A percentile compares a stretch with the other conserved stretches of the same genome.
Conservation (phyloP, 2,113 vertebrate genomes). For the Phalacrocorax aristotelis region DNA sequence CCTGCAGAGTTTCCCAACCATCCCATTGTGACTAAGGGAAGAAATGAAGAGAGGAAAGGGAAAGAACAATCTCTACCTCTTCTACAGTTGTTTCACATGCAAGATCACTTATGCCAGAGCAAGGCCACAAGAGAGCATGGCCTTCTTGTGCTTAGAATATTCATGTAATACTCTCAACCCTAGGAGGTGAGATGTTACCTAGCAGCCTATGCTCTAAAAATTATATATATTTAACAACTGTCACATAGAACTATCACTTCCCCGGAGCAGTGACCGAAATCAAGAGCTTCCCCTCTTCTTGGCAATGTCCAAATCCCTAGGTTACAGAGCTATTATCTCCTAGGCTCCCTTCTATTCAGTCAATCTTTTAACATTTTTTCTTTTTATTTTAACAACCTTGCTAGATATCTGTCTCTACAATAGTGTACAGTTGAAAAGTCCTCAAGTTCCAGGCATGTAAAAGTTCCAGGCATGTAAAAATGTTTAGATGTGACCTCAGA, state of each 20-base stretch:
- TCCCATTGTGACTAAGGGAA: neutral
- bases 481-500: neutral
- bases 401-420: neutral
- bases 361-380: neutral
- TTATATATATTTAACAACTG: neutral
- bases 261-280: neutral
- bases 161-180: neutral
- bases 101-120: neutral
- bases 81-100: neutral
- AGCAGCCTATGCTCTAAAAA: neutral
- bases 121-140: neutral
- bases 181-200: neutral
- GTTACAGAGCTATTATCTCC: neutral
- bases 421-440: neutral
- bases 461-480: neutral
- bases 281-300: neutral
- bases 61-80: neutral
- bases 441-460: too few relatives aligned
- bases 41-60: neutral
- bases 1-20: neutral
- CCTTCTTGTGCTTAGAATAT: neutral
- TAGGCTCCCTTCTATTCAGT: neutral
- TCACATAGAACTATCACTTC: neutral
- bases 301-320: neutral
- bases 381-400: neutral